A percentile compares a stretch with the other conserved stretches of the same genome.
phyloP scores from a whole-genome alignment of 23 tunicate genomes.

The Styela clava region DNA sequence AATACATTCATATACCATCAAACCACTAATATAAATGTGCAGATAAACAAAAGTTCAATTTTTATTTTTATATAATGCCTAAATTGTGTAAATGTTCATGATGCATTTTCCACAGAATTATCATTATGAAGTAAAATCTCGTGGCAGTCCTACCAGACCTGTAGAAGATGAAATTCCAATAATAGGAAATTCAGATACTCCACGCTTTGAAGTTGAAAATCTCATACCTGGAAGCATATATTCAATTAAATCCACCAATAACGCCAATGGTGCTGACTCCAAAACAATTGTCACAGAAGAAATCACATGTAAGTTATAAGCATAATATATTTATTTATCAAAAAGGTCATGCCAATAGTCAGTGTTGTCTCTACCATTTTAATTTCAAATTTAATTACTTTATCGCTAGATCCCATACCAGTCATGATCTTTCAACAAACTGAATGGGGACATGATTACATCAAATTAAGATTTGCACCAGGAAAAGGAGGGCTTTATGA shows the following conservation, averaged over 20 bases:
- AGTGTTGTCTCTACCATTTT: background rate
- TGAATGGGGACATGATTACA: background rate
- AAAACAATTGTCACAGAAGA: background rate
- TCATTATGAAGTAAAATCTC: background rate
- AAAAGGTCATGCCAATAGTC: background rate
- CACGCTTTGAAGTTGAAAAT: background rate
- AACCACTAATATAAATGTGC: too few species aligned
- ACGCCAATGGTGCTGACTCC: background rate
- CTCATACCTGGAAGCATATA: background rate
- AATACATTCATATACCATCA: too few species aligned
- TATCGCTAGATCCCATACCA: background rate
- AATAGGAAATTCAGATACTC: background rate
- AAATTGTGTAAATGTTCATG: too few species aligned
- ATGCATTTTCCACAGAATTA: background rate
- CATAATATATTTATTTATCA: background rate
- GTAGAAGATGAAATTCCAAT: background rate
- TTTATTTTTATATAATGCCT: too few species aligned
- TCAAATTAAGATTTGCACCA: background rate
- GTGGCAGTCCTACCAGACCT: background rate
- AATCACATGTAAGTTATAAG: background rate
- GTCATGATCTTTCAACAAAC: background rate
- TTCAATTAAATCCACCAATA: background rate
- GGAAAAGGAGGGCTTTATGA: background rate
- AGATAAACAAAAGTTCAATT: too few species aligned
- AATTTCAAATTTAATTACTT: too few species aligned